These are phyloP conservation scores for Amphipyra tragopoginis DNA, from an alignment of 2,888 invertebrate genomes.

Conservation along the genomic window DNA sequence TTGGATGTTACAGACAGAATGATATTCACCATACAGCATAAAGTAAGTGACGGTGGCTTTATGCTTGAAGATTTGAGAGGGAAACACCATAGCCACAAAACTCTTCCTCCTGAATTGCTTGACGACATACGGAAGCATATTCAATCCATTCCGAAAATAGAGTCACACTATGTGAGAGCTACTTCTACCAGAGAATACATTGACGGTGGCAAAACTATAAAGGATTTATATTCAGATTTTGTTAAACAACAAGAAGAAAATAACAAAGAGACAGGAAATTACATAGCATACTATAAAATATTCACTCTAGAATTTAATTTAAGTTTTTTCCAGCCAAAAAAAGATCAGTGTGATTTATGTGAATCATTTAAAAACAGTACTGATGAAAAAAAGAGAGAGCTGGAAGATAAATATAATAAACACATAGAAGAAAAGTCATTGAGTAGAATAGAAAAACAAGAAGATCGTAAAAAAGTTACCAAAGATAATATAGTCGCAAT, in stretches of 20 bases:
- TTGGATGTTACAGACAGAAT: too few relatives aligned
- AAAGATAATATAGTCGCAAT: conserved; percentile 13
- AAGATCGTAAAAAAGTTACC: conserved; percentile 6
- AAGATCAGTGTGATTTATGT: conserved; percentile 30
- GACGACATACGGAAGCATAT: conserved; percentile 5
- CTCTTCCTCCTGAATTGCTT: neutral
- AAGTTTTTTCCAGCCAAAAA: conserved; percentile 15
- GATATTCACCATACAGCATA: too few relatives aligned
- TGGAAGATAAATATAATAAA: conserved; percentile 12
- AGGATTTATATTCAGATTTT: conserved; percentile 14
- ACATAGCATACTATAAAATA: conserved; percentile 15
- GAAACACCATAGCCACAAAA: too few relatives aligned
- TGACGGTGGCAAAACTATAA: conserved; percentile 14
- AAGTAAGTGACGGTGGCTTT: too few relatives aligned
- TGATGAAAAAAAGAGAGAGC: conserved; percentile 1
- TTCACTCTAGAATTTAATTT: conserved; percentile 8
- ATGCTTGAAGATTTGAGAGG: too few relatives aligned
- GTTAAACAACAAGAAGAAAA: conserved; percentile 5
- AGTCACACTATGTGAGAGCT: conserved; percentile 9
- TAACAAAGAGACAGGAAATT: conserved; percentile 6
- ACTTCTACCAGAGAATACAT: conserved; percentile 7
- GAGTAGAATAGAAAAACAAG: conserved; percentile 18
- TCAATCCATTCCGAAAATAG: conserved; percentile 6
- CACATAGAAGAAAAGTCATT: conserved; percentile 25
- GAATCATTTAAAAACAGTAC: conserved; percentile 3